Conservation (phyloP, 2,113 vertebrate genomes). For the Empidonax alnorum region DNA sequence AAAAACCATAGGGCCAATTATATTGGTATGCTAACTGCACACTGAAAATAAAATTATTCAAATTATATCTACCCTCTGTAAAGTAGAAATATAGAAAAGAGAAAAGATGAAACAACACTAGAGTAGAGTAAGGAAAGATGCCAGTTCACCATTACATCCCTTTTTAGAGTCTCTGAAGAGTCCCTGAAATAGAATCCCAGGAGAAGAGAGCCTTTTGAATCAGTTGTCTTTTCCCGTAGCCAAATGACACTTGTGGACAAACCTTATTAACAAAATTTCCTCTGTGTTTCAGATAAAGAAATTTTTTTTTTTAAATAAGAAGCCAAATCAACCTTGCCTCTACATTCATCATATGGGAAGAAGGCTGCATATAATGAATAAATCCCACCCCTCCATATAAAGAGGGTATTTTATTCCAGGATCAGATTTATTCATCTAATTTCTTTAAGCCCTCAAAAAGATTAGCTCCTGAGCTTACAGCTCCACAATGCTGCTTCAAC, state of each 20-base stretch:
- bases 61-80: neutral
- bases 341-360: neutral
- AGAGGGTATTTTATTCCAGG: neutral
- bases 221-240: neutral
- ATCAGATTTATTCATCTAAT: neutral
- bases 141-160: neutral
- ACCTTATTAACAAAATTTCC: neutral
- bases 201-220: neutral
- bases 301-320: neutral
- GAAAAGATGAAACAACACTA: neutral
- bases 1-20: neutral
- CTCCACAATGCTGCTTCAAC: neutral
- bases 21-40: neutral
- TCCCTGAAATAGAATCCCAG: neutral
- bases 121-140: neutral
- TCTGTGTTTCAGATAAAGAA: neutral
- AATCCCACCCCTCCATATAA: neutral
- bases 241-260: neutral
- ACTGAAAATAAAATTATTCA: neutral
- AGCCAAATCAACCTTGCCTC: neutral
- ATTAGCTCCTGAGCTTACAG: neutral
- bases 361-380: neutral
- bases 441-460: slow-evolving; percentile 8
- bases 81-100: neutral
- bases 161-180: neutral